Conservation (phyloP, 2,888 invertebrate species). For the Resseliella maxima region DNA sequence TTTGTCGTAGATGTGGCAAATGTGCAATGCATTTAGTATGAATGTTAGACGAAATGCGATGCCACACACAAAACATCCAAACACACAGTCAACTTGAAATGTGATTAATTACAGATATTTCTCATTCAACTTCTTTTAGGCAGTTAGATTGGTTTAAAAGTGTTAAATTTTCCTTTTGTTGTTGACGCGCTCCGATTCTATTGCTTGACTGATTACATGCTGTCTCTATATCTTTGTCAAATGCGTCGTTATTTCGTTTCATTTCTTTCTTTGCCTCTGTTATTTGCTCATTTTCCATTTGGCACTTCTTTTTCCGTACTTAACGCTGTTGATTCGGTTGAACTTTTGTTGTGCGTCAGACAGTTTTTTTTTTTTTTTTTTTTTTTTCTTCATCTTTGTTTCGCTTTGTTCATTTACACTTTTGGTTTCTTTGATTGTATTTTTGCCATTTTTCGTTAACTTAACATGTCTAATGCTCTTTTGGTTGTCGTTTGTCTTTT, state of each 20-base stretch:
- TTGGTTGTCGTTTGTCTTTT: not conserved
- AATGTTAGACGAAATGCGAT: not conserved
- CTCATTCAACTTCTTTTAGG: slow-evolving; percentile 56
- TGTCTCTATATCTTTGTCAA: not conserved
- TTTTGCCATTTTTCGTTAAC: not conserved
- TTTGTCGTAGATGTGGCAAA: not conserved
- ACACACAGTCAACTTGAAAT: slow-evolving; percentile 18
- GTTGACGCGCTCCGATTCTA: slow-evolving; percentile 3
- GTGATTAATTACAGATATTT: slow-evolving; percentile 56
- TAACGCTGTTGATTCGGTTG: not conserved
- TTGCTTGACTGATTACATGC: not conserved
- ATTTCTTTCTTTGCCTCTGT: not conserved
- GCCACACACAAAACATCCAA: slow-evolving; percentile 22
- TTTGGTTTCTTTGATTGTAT: not conserved
- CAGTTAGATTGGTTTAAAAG: slow-evolving; percentile 56
- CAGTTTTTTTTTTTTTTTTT: too few species aligned
- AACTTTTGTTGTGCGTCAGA: slow-evolving; percentile 10
- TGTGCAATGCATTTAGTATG: slow-evolving; percentile 17
- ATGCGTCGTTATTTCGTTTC: not conserved
- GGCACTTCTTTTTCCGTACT: not conserved
- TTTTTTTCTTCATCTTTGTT: too few species aligned
- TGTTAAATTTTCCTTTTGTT: slow-evolving; percentile 55
- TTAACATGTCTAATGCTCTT: not conserved
- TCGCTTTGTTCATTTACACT: slow-evolving; percentile 13
- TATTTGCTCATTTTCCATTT: not conserved